Percentiles rank a stretch among this genome's conserved stretches.
Conservation (phyloP, 2,797 vertebrate species). For the Harpia harpyja region DNA sequence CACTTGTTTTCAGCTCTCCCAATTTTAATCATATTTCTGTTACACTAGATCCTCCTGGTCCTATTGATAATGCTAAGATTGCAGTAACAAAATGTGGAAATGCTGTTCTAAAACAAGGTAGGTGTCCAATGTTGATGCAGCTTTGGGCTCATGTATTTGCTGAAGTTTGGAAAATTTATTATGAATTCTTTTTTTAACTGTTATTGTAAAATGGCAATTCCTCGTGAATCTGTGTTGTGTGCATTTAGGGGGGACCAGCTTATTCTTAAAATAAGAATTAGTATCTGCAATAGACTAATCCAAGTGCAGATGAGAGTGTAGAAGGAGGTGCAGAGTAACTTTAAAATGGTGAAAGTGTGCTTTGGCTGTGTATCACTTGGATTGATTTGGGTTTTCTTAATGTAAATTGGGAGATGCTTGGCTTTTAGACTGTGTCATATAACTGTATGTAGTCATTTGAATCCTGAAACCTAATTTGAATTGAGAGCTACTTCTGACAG, state of each 20-base stretch:
- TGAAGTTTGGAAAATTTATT: not conserved
- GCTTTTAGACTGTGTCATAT: not conserved
- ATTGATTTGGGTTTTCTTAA: not conserved
- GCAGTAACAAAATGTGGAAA: conserved; percentile 89
- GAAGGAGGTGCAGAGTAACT: not conserved
- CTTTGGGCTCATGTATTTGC: not conserved
- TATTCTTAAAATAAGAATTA: not conserved
- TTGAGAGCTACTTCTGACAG: not conserved
- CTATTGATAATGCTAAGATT: conserved; percentile 96
- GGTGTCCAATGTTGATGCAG: not conserved
- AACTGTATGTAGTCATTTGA: not conserved
- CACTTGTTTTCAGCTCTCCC: not conserved
- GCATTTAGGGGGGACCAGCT: not conserved
- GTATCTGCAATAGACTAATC: not conserved
- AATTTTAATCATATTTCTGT: conserved; percentile 32
- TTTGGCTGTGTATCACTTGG: not conserved
- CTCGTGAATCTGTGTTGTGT: not conserved
- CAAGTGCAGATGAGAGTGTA: not conserved
- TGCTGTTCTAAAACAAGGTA: conserved; percentile 92
- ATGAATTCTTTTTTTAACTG: not conserved
- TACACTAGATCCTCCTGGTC: conserved; percentile 88
- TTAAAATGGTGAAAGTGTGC: not conserved
- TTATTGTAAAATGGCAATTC: not conserved
- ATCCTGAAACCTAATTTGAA: not conserved
- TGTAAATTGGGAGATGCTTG: not conserved